A percentile compares a stretch with the other conserved stretches of the same genome.
phyloP scores from a whole-genome alignment of 2,888 invertebrate genomes.

The Drosophila neutralis region DNA sequence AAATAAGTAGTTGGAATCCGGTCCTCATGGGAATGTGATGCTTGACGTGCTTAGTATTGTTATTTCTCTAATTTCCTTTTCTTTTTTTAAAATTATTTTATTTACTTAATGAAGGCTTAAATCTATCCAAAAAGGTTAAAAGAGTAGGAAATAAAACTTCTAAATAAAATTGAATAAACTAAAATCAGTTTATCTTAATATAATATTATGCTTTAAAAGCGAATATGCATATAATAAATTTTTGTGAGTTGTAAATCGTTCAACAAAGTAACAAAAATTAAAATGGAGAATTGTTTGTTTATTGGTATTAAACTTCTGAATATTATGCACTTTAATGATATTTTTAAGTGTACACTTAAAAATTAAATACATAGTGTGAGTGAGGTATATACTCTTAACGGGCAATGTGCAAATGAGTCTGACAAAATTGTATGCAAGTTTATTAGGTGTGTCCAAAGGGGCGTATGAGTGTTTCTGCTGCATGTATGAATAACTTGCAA shows the following conservation, averaged over 20 bases:
- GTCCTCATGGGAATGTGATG: too few species aligned
- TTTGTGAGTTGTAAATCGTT: neutral
- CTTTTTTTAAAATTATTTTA: neutral
- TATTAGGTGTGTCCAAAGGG: constrained; percentile 51
- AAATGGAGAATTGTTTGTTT: neutral
- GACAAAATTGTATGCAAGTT: constrained; percentile 28
- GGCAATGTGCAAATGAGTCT: constrained; percentile 17
- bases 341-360: constrained; percentile 2
- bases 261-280: neutral
- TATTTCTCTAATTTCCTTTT: neutral
- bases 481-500: constrained; percentile 4
- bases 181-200: neutral
- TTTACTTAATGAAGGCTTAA: neutral
- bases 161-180: neutral
- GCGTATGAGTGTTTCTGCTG: constrained; percentile 41
- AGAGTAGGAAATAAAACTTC: neutral
- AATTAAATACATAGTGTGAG: neutral
- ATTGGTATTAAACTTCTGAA: neutral
- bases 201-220: neutral
- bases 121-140: neutral
- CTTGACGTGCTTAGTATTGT: neutral
- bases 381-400: neutral
- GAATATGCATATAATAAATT: neutral
- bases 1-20: too few species aligned
- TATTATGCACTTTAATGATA: constrained; percentile 7